Evolutionary conservation across 2,797 vertebrate genomes (phyloP).

Genomic region (Nasua narica): DNA sequence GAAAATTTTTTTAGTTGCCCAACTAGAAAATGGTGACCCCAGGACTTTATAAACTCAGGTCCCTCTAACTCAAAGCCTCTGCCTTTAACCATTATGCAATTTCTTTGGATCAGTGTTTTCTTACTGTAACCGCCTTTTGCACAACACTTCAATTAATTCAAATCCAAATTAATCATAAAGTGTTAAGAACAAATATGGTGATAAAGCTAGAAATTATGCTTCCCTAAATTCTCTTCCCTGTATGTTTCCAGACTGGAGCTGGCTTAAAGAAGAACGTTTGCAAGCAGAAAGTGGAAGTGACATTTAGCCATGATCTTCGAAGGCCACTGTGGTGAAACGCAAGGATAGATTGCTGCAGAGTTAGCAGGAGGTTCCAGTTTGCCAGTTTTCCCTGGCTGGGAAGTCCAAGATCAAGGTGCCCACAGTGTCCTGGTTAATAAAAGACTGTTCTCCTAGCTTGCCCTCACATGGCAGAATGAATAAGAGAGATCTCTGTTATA

Average conservation of each 20-base stretch:
- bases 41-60: background rate
- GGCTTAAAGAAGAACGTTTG: background rate
- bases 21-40: background rate
- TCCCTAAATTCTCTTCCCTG: background rate
- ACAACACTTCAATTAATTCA: background rate
- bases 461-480: background rate
- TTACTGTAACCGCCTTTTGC: background rate
- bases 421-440: background rate
- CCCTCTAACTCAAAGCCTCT: background rate
- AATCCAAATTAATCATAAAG: background rate
- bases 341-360: background rate
- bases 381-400: too few species aligned
- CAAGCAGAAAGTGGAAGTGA: background rate
- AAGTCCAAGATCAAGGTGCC: background rate
- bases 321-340: background rate
- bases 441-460: background rate
- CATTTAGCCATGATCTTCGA: background rate
- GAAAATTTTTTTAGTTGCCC: background rate
- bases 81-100: background rate
- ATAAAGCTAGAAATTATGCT: background rate
- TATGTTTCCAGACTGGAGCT: background rate
- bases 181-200: background rate
- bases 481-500: background rate
- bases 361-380: background rate
- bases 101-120: background rate